Percentiles rank a stretch among this genome's conserved stretches.
Conservation (phyloP, 2,888 invertebrate species). For the Atethmia centrago region DNA sequence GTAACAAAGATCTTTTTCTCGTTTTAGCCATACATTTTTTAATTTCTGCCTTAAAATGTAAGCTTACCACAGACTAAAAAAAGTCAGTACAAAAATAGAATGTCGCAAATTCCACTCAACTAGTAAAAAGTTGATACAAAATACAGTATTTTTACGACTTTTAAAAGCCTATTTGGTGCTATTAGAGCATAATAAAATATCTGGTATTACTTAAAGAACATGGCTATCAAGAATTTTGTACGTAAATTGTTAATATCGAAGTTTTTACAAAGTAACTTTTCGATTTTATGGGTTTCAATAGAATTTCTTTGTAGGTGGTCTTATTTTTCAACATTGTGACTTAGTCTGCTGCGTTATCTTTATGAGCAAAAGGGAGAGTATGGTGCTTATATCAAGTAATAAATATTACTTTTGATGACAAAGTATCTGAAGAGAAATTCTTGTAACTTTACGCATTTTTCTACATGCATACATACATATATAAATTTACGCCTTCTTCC, state of each 20-base stretch:
- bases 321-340: conserved; percentile 27
- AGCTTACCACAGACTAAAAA: conserved; percentile 4
- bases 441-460: neutral
- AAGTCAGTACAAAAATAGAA: neutral
- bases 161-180: conserved; percentile 50
- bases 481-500: too few species aligned
- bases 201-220: conserved; percentile 36
- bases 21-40: neutral
- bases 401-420: neutral
- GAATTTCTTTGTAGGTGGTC: conserved; percentile 42
- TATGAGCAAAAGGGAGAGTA: neutral
- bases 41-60: conserved; percentile 16
- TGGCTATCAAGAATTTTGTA: conserved; percentile 37
- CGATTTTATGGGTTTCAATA: conserved; percentile 32
- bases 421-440: neutral
- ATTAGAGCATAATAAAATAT: conserved; percentile 52
- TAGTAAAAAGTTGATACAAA: conserved; percentile 28
- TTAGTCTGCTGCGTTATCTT: neutral
- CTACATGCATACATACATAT: neutral
- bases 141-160: conserved; percentile 41
- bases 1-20: neutral
- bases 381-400: neutral
- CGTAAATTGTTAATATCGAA: conserved; percentile 37
- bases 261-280: conserved; percentile 44
- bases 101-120: conserved; percentile 21